Percentiles rank a stretch among this genome's conserved stretches.
Conservation (phyloP, 2,797 vertebrate genomes). For the Acipenser oxyrinchus region DNA sequence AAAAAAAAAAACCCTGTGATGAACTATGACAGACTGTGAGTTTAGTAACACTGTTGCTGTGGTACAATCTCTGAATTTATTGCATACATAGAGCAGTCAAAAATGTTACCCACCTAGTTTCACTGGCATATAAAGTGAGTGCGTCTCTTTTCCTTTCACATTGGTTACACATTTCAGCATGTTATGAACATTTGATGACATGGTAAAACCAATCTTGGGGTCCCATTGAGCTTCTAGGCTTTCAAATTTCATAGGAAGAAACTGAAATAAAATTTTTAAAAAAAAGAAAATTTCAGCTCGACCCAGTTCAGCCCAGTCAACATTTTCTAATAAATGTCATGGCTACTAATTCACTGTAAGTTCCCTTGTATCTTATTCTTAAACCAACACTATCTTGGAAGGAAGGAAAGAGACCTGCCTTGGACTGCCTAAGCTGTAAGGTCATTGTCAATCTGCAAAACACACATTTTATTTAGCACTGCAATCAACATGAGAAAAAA, state of each 20-base stretch:
- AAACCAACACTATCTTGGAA: constrained; percentile 33
- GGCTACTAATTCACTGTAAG: too few species aligned
- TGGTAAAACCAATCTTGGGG: constrained; percentile 67
- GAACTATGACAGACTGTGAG: too few species aligned
- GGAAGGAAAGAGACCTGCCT: constrained; percentile 43
- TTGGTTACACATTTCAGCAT: constrained; percentile 48
- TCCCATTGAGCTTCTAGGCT: constrained; percentile 54
- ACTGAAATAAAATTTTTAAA: constrained; percentile 37
- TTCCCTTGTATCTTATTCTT: constrained; percentile 36
- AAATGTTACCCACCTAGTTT: constrained; percentile 58
- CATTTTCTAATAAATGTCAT: too few species aligned
- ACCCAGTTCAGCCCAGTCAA: too few species aligned
- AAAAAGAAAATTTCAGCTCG: not conserved
- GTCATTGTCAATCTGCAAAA: constrained; percentile 32
- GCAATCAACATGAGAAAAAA: too few species aligned
- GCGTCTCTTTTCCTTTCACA: constrained; percentile 28
- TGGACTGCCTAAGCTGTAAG: constrained; percentile 44
- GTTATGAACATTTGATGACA: constrained; percentile 40
- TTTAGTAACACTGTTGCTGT: too few species aligned
- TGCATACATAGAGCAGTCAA: too few species aligned
- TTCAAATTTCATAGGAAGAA: constrained; percentile 15
- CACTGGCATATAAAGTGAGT: constrained; percentile 47
- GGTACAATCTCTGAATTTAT: too few species aligned
- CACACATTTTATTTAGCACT: constrained; percentile 22
- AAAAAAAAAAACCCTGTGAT: too few species aligned